Evolutionary conservation across 2,888 invertebrate genomes (phyloP).

Genomic region (Drosophila silvestris): DNA sequence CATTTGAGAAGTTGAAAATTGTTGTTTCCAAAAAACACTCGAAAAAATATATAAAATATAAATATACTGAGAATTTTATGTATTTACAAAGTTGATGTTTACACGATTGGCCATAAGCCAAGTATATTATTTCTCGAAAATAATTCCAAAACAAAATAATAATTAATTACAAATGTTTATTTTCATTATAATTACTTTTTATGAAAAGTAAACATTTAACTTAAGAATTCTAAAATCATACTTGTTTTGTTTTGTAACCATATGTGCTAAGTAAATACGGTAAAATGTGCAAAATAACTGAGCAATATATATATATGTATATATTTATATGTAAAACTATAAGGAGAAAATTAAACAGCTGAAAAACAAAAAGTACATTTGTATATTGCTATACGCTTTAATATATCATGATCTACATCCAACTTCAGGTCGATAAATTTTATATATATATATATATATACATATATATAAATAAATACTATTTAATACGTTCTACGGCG

Average conservation of each 20-base stretch:
- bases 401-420: not conserved
- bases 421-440: no score
- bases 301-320: not conserved
- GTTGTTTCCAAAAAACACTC: not conserved
- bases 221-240: not conserved
- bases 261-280: not conserved
- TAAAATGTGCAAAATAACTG: not conserved
- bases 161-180: not conserved
- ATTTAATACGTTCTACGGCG: constrained; percentile 4
- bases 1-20: not conserved
- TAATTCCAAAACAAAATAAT: not conserved
- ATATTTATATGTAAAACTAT: no score
- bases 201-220: not conserved
- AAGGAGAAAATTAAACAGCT: not conserved
- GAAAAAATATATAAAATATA: not conserved
- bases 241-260: not conserved
- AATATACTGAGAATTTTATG: not conserved
- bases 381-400: constrained; percentile 4
- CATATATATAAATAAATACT: constrained; percentile 36
- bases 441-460: constrained; percentile 40
- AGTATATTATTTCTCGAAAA: not conserved
- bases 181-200: not conserved
- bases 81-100: not conserved
- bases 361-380: not conserved
- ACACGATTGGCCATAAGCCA: not conserved